A percentile compares a stretch with the other conserved stretches of the same genome.
These are phyloP conservation scores for Thymelicus acteon DNA, from an alignment of 2,888 invertebrate species.

Conservation along the genomic window DNA sequence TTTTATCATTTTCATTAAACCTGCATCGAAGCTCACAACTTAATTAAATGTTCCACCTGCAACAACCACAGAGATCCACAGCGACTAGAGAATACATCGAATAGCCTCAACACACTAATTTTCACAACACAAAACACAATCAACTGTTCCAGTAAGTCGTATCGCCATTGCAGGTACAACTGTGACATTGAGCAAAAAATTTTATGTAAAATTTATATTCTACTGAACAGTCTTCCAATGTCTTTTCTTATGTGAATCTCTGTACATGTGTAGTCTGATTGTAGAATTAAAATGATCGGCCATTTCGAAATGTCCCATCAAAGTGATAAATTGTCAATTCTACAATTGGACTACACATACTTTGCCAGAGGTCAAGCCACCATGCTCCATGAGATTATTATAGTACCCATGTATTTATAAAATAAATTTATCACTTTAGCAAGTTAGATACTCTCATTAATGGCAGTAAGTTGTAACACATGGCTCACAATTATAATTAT, in stretches of 20 bases:
- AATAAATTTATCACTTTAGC: constrained; percentile 18
- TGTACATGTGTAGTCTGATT: background rate
- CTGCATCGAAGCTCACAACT: constrained; percentile 31
- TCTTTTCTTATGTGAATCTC: constrained; percentile 56
- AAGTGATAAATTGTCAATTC: background rate
- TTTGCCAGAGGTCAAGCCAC: constrained; percentile 1
- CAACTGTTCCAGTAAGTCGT: constrained; percentile 36
- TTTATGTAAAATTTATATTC: constrained; percentile 27
- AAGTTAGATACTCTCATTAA: constrained; percentile 40
- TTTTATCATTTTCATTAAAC: constrained; percentile 23
- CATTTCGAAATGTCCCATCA: background rate
- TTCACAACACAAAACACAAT: constrained; percentile 39
- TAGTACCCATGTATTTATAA: constrained; percentile 18
- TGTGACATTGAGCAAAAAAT: constrained; percentile 41
- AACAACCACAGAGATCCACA: constrained; percentile 58
- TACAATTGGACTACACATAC: background rate
- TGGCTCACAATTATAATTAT: constrained; percentile 22
- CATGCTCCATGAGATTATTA: constrained; percentile 37
- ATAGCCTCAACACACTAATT: constrained; percentile 55
- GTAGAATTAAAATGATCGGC: background rate
- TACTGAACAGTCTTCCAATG: constrained; percentile 70
- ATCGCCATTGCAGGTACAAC: constrained; percentile 57
- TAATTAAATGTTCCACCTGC: constrained; percentile 50
- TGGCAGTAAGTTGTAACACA: constrained; percentile 45
- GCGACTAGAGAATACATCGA: constrained; percentile 59